Percentiles rank a stretch among this genome's conserved stretches.
These are phyloP conservation scores for Drosophila putrida DNA, from an alignment of 2,888 invertebrate species.

Conservation along the genomic window DNA sequence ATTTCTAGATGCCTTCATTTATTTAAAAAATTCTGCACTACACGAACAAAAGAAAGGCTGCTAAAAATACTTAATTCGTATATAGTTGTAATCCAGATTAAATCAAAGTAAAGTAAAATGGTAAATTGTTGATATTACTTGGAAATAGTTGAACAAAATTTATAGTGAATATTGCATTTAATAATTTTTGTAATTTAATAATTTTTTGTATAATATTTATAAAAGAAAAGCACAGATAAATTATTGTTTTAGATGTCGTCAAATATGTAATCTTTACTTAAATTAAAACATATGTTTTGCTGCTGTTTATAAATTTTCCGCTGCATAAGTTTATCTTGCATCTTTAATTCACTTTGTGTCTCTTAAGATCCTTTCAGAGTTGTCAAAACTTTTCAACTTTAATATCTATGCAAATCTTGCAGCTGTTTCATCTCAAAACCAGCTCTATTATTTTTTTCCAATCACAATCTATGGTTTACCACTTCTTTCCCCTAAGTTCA, in stretches of 20 bases:
- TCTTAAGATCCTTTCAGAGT: neutral
- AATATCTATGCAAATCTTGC: constrained; percentile 24
- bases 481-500: neutral
- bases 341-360: too few species aligned
- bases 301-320: neutral
- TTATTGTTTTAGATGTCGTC: too few species aligned
- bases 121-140: neutral
- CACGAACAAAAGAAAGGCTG: neutral
- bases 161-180: constrained; percentile 1
- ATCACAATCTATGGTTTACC: constrained; percentile 5
- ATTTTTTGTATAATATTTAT: too few species aligned
- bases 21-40: neutral
- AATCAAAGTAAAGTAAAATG: neutral
- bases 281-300: too few species aligned
- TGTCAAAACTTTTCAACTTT: neutral
- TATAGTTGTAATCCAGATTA: neutral
- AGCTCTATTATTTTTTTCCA: neutral
- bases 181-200: too few species aligned
- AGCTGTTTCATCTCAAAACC: constrained; percentile 7
- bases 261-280: too few species aligned
- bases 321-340: too few species aligned
- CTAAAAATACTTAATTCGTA: neutral
- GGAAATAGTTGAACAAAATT: constrained; percentile 1
- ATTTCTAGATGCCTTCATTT: neutral
- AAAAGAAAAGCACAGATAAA: too few species aligned